Evolutionary conservation across 2,113 vertebrate species (phyloP).

Genomic region (Peromyscus maniculatus): DNA sequence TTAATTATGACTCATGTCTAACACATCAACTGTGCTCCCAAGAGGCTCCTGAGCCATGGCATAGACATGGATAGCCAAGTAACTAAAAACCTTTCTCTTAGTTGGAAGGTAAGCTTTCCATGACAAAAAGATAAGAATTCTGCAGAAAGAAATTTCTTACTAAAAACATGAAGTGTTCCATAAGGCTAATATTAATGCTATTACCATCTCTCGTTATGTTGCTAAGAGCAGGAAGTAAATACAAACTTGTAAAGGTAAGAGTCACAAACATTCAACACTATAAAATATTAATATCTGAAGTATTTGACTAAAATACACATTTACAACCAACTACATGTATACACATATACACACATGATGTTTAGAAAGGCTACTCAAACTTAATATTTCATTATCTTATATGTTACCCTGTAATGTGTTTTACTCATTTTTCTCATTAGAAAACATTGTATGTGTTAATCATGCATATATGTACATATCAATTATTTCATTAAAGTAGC

Average conservation of each 20-base stretch:
- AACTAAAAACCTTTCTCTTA: not conserved
- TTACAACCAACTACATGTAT: not conserved
- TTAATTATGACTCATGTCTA: slow-evolving; percentile 4
- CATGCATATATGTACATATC: not conserved
- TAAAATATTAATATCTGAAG: slow-evolving; percentile 28
- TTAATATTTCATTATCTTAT: not conserved
- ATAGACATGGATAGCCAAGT: not conserved
- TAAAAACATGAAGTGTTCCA: slow-evolving; percentile 6
- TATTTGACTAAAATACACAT: slow-evolving; percentile 1
- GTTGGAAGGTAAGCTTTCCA: slow-evolving; percentile 11
- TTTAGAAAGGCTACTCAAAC: not conserved
- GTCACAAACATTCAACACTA: slow-evolving; percentile 15
- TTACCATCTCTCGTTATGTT: slow-evolving; percentile 35
- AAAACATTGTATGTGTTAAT: not conserved
- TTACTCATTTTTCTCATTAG: slow-evolving; percentile 10
- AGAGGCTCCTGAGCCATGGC: not conserved
- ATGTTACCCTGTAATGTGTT: not conserved
- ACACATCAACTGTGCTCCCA: not conserved
- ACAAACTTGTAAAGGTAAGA: slow-evolving; percentile 43
- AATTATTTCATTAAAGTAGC: slow-evolving; percentile 29
- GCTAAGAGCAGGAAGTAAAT: not conserved
- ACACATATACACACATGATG: not conserved
- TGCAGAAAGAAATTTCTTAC: slow-evolving; percentile 38
- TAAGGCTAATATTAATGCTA: slow-evolving; percentile 21
- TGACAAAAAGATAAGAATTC: not conserved